A percentile compares a stretch with the other conserved stretches of the same genome.
Evolutionary conservation across 37 sponge, comb jelly and placozoan genomes (phyloP).

Genomic region (Ianthella basta): DNA sequence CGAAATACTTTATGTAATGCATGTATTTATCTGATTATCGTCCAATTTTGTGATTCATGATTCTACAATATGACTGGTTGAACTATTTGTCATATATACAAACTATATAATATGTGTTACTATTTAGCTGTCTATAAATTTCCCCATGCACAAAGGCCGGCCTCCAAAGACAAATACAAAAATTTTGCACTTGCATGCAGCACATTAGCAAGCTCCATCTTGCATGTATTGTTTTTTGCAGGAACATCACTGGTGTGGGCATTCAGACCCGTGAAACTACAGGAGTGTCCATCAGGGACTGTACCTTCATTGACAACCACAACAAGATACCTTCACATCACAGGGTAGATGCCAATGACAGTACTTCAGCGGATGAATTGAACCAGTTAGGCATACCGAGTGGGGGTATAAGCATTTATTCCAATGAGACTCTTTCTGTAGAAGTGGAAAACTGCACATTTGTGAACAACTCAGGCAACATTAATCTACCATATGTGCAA

Average conservation of each 20-base stretch:
- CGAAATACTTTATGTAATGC: too few relatives aligned
- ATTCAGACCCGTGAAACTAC: slow-evolving; percentile 28
- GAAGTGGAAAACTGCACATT: slow-evolving; percentile 31
- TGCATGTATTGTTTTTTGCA: neutral
- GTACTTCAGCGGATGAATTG: neutral
- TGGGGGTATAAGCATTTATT: neutral
- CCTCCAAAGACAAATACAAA: too few relatives aligned
- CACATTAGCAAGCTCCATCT: too few relatives aligned
- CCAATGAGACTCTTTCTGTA: neutral
- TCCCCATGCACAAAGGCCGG: too few relatives aligned
- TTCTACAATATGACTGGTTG: too few relatives aligned
- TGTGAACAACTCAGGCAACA: slow-evolving; percentile 35
- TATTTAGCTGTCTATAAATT: too few relatives aligned
- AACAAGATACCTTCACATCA: neutral
- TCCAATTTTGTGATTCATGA: too few relatives aligned
- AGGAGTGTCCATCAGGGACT: slow-evolving; percentile 32
- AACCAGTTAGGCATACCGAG: slow-evolving; percentile 1
- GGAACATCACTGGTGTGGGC: slow-evolving; percentile 48
- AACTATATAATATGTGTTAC: too few relatives aligned
- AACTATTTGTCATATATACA: too few relatives aligned
- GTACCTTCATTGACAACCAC: slow-evolving; percentile 18
- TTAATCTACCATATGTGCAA: neutral
- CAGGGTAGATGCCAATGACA: too few relatives aligned
- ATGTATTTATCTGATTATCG: too few relatives aligned
- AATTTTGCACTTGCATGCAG: too few relatives aligned